Conservation (phyloP, 1,140 invertebrate species). For the Bombus waltoni region DNA sequence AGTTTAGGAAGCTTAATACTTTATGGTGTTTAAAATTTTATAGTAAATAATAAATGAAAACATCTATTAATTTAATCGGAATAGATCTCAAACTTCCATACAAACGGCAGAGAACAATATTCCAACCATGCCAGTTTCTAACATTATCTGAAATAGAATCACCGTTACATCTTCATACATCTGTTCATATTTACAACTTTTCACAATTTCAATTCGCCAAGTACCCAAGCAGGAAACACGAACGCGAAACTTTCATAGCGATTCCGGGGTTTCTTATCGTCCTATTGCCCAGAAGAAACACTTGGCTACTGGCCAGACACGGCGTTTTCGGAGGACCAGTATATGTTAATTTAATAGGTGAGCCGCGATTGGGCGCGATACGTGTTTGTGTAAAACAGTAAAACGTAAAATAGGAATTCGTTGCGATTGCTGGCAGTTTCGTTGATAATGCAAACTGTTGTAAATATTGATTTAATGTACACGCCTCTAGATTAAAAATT, state of each 20-base stretch:
- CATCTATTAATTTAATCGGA: background rate
- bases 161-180: background rate
- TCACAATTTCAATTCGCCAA: background rate
- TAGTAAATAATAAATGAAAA: background rate
- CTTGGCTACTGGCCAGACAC: background rate
- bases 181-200: background rate
- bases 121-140: background rate
- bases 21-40: background rate
- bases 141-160: background rate
- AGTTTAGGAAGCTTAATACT: background rate
- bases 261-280: background rate
- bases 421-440: background rate
- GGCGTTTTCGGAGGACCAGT: background rate
- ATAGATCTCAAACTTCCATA: background rate
- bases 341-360: slow-evolving; percentile 34
- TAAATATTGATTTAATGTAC: background rate
- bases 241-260: slow-evolving; percentile 13
- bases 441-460: background rate
- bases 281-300: background rate
- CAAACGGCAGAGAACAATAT: background rate
- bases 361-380: slow-evolving; percentile 1
- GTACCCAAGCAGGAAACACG: background rate
- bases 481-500: background rate
- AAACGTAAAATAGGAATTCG: background rate
- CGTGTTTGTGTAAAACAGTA: background rate